Evolutionary conservation across 2,888 invertebrate genomes (phyloP).

Genomic region (Dicyrtomina minuta): DNA sequence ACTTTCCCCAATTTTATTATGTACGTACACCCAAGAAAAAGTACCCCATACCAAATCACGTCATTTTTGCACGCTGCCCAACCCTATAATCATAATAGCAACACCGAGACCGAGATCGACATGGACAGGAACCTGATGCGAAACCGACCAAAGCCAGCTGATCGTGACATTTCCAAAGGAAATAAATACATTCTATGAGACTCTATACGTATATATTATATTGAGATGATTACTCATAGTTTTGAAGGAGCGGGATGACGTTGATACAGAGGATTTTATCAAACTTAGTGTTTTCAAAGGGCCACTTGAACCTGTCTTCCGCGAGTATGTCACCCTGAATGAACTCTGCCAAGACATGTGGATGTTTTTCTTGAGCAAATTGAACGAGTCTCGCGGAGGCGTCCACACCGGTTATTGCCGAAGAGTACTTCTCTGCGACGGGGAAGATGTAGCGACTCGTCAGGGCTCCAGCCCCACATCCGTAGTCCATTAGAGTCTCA

Average conservation of each 20-base stretch:
- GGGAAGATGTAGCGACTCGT: conserved; percentile 1
- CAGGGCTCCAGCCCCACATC: conserved; percentile 22
- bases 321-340: conserved; percentile 7
- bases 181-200: too few relatives aligned
- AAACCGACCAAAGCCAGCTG: too few relatives aligned
- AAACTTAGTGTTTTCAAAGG: background rate
- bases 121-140: too few relatives aligned
- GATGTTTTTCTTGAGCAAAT: background rate
- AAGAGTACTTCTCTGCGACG: conserved; percentile 4
- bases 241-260: conserved; percentile 8
- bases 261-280: conserved; percentile 15
- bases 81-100: too few relatives aligned
- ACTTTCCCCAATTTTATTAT: too few relatives aligned
- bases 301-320: background rate
- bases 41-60: too few relatives aligned
- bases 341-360: conserved; percentile 6
- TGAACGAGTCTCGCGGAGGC: conserved; percentile 11
- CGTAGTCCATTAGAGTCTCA: conserved; percentile 29
- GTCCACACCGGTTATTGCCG: conserved; percentile 11
- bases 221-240: conserved; percentile 7
- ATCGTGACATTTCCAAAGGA: too few relatives aligned
- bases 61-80: too few relatives aligned
- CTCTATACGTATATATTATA: too few relatives aligned
- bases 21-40: too few relatives aligned
- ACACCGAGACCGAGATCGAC: too few relatives aligned